phyloP scores from a whole-genome alignment of 2,113 vertebrate genomes.

The Orthonyx spaldingii region DNA sequence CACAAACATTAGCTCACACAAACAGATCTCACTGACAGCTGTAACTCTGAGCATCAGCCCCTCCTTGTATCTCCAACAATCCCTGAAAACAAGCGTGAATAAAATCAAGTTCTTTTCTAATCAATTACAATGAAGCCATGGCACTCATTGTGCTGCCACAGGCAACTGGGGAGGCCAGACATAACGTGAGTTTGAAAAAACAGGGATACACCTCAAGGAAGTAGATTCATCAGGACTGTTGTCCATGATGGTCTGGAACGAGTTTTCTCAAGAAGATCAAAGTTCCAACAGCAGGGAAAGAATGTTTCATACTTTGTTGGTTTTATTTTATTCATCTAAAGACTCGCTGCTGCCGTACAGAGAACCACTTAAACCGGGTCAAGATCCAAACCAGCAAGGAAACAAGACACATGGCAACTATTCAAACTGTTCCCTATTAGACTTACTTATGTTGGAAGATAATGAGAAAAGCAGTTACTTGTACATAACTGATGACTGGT shows the following conservation, averaged over 20 bases:
- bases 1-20: not conserved
- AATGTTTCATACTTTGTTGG: not conserved
- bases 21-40: not conserved
- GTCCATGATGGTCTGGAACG: not conserved
- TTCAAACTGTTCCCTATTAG: not conserved
- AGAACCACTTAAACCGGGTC: not conserved
- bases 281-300: not conserved
- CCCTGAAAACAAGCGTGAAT: not conserved
- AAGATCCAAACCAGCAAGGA: not conserved
- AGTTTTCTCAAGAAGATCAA: not conserved
- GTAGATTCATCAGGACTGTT: not conserved
- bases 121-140: fast-evolving
- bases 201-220: not conserved
- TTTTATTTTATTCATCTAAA: not conserved
- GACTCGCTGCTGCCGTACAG: not conserved
- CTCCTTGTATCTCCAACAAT: fast-evolving
- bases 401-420: not conserved
- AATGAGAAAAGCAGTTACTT: not conserved
- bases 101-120: not conserved
- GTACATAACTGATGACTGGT: not conserved
- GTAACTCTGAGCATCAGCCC: not conserved
- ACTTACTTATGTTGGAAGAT: not conserved
- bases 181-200: not conserved
- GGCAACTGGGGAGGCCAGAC: not conserved
- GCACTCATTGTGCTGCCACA: not conserved